phyloP scores from a whole-genome alignment of 2,888 invertebrate species.

The Danaus chrysippus region DNA sequence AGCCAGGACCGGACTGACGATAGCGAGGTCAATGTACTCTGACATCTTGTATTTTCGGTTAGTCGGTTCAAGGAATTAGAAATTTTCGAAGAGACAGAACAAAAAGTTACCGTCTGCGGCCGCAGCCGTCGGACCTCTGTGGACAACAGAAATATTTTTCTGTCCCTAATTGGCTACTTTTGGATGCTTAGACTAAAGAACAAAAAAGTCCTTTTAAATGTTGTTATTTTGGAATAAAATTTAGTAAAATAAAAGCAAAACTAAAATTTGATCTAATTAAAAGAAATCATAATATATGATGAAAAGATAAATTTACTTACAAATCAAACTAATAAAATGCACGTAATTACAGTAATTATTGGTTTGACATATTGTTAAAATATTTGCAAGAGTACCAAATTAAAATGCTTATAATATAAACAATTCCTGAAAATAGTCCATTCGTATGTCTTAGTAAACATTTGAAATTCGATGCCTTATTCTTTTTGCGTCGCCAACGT shows the following conservation, averaged over 20 bases:
- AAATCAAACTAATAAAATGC: too few relatives aligned
- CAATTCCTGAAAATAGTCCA: too few relatives aligned
- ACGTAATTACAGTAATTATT: too few relatives aligned
- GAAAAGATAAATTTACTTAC: too few relatives aligned
- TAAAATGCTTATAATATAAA: too few relatives aligned
- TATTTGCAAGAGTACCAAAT: too few relatives aligned
- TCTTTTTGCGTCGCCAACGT: not conserved
- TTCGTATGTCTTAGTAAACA: too few relatives aligned
- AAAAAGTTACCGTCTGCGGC: constrained; percentile 16
- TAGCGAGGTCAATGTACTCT: constrained; percentile 50
- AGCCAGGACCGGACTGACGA: constrained; percentile 52
- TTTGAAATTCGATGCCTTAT: not conserved
- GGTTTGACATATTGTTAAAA: too few relatives aligned
- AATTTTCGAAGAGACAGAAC: constrained; percentile 43
- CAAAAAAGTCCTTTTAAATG: not conserved
- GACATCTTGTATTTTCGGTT: constrained; percentile 55
- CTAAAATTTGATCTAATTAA: too few relatives aligned
- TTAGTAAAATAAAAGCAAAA: not conserved
- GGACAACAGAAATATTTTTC: not conserved
- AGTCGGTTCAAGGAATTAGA: constrained; percentile 51
- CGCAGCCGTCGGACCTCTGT: constrained; percentile 12
- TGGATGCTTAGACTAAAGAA: constrained; percentile 2
- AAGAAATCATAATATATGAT: too few relatives aligned
- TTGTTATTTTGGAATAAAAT: not conserved
- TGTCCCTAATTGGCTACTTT: not conserved